Percentiles rank a stretch among this genome's conserved stretches.
Conservation (phyloP, 2,888 invertebrate species). For the Asteroscopus sphinx region DNA sequence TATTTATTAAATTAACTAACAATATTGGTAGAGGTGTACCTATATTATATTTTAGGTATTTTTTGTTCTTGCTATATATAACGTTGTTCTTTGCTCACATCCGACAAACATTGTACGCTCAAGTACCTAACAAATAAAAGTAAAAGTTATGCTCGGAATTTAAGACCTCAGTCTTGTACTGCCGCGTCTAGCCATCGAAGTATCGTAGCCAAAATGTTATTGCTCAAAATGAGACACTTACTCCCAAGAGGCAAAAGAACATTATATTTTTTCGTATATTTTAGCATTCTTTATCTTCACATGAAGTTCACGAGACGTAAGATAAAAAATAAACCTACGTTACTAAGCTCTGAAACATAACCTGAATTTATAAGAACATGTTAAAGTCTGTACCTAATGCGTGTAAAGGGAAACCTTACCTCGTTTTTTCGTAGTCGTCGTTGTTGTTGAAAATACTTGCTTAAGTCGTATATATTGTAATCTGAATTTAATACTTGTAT, state of each 20-base stretch:
- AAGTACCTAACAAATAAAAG: constrained; percentile 13
- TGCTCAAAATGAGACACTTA: constrained; percentile 27
- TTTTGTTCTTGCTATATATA: too few relatives aligned
- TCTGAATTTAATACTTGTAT: constrained; percentile 29
- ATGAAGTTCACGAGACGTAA: neutral
- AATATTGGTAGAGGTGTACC: too few relatives aligned
- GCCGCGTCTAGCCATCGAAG: constrained; percentile 9
- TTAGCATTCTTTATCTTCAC: constrained; percentile 11
- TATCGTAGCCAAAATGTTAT: constrained; percentile 36
- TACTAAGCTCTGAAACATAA: neutral
- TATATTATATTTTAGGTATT: too few relatives aligned
- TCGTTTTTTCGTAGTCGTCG: constrained; percentile 21
- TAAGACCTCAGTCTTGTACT: constrained; percentile 41
- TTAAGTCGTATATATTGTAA: constrained; percentile 35
- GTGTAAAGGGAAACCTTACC: neutral
- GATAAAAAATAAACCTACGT: too few relatives aligned
- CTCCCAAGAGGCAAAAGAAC: constrained; percentile 10
- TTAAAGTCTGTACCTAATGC: constrained; percentile 4
- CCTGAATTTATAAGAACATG: constrained; percentile 8
- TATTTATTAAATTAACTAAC: too few relatives aligned
- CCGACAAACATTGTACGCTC: constrained; percentile 9
- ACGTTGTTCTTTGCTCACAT: neutral
- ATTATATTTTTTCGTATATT: constrained; percentile 23
- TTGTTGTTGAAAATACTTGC: constrained; percentile 26
- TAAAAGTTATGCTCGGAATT: constrained; percentile 42